Percentiles rank a stretch among this genome's conserved stretches.
phyloP scores from a whole-genome alignment of 2,113 vertebrate genomes.

The Suricata suricatta region DNA sequence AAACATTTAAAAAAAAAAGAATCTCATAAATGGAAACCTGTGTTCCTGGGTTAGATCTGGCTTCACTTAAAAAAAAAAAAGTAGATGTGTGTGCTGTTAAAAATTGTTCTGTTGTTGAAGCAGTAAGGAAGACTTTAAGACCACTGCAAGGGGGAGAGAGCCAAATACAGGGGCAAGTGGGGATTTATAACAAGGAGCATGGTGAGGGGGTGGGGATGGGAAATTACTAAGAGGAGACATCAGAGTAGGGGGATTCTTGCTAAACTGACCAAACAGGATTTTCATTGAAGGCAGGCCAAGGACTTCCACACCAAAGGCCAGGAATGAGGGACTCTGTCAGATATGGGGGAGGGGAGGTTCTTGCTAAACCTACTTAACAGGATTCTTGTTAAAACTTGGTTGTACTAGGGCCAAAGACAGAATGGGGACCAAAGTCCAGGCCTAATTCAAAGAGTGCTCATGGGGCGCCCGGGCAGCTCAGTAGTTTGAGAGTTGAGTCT shows the following conservation, averaged over 20 bases:
- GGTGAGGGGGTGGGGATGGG: neutral
- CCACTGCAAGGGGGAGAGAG: neutral
- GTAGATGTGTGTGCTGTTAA: neutral
- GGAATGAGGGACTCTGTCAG: neutral
- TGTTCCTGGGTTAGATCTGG: conserved; percentile 7
- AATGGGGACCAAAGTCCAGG: neutral
- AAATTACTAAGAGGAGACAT: neutral
- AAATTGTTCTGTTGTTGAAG: neutral
- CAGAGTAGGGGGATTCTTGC: neutral
- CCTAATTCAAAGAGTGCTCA: neutral
- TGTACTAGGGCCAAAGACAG: neutral
- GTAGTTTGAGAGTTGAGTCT: too few species aligned
- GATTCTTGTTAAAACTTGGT: neutral
- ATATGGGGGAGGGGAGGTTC: neutral
- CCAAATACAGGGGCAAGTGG: neutral
- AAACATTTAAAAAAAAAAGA: too few species aligned
- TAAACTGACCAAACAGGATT: neutral
- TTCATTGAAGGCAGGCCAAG: neutral
- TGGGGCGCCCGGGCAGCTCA: too few species aligned
- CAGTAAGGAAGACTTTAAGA: neutral
- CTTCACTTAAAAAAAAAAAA: conserved; percentile 1
- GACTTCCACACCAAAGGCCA: neutral
- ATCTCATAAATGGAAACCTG: neutral
- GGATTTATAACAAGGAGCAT: neutral
- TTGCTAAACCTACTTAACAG: neutral